Evolutionary conservation across 2,888 invertebrate species (phyloP), one percentile per base, ranked within the genome.

Genomic region (Schizotus pectinicornis): DNA sequence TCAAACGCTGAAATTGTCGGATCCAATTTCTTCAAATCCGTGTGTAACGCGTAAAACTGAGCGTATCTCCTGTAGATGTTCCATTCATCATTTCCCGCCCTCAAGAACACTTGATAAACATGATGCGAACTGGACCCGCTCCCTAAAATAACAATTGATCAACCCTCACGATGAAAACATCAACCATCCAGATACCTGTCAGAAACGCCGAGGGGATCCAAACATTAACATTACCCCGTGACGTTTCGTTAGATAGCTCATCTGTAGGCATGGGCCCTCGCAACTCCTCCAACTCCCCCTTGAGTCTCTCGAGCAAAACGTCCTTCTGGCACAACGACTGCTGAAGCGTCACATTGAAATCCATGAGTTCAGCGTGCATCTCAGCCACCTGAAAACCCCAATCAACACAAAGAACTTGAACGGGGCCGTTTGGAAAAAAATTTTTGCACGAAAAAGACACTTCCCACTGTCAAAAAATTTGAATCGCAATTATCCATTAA

Each of bases 351-450:
- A 92, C 90, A 80, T 95, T 95, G 71, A 95, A 93, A 77, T 95
- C 94, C 91, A 95, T 93, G 48, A 95, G 81, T 76, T 95, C 95
- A 0, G 93, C 94, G 73, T 95, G 95, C 95, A 95, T 95, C 81
- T 95, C 93, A 1, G 95, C 94, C 0, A 95, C 93, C 90, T 91
- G 70, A 22, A 22, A 22, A 5, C 5, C 3, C 3, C 22, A 22
- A 22, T 22, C 22, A 22, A 22, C 5, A 22, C 2, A 22, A 22
- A 22, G 5, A 22, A 3, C 5, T 22, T 5, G 22, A 22, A 8
- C 62, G 22, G 5, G 22, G 22, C 22, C 5, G 22, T 22, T 22
- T 22, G 22, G 22, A 22, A 53, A n/a, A n/a, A n/a, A n/a, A n/a
- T n/a, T n/a, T n/a, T n/a, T n/a, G n/a, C n/a, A 45, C 37, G 32